Evolutionary conservation across 2,113 vertebrate genomes (phyloP).

Genomic region (Aepyceros melampus): DNA sequence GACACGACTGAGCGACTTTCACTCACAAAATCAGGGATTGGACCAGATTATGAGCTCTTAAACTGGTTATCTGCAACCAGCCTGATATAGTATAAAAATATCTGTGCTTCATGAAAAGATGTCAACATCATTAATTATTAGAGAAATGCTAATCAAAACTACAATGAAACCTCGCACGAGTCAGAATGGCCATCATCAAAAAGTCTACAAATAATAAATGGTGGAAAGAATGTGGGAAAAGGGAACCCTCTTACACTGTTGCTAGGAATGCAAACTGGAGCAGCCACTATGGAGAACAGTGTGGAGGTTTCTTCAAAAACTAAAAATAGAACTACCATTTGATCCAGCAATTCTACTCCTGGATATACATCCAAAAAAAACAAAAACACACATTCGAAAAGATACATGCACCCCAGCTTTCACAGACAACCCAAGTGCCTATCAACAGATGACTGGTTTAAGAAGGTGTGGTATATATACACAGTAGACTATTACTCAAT

Average conservation of each 20-base stretch:
- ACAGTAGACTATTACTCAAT: not conserved
- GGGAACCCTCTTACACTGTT: not conserved
- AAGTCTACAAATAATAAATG: not conserved
- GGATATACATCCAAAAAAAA: not conserved
- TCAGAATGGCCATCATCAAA: not conserved
- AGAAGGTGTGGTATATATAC: not conserved
- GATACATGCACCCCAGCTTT: not conserved
- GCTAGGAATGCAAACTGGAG: not conserved
- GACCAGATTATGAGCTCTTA: not conserved
- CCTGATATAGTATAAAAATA: not conserved
- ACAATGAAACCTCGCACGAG: rapidly evolving
- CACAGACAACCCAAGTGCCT: not conserved
- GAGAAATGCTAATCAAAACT: not conserved
- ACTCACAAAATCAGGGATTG: not conserved
- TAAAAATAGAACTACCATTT: not conserved
- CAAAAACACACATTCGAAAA: not conserved
- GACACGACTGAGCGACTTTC: not conserved
- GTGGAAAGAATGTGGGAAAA: not conserved
- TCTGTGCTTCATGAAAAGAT: not conserved
- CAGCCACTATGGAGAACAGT: not conserved
- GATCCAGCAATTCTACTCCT: not conserved
- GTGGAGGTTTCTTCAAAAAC: not conserved
- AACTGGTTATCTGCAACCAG: not conserved
- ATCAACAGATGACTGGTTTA: not conserved
- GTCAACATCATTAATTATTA: not conserved